Percentiles rank a stretch among this genome's conserved stretches.
Evolutionary conservation across 2,797 vertebrate genomes (phyloP).

Genomic region (Acanthopagrus latus): DNA sequence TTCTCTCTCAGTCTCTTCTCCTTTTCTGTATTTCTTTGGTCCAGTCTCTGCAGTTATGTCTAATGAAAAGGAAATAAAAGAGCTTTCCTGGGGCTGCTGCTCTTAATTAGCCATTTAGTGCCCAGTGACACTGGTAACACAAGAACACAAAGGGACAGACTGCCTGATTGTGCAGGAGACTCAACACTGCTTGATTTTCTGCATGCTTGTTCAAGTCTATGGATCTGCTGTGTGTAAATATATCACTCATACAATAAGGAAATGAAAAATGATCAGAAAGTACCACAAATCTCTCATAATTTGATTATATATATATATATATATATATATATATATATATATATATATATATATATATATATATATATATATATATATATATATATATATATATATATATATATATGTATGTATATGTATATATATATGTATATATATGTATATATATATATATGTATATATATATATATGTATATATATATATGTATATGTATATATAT

Average conservation of each 20-base stretch:
- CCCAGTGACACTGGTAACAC: slow-evolving; percentile 22
- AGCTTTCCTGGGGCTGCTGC: slow-evolving; percentile 36
- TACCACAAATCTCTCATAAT: not conserved
- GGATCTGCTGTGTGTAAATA: not conserved
- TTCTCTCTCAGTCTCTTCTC: slow-evolving; percentile 6
- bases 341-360: too few relatives aligned
- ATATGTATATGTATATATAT: too few relatives aligned
- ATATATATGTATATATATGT: too few relatives aligned
- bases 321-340: too few relatives aligned
- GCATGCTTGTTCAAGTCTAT: not conserved
- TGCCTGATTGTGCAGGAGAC: not conserved
- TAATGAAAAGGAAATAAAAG: slow-evolving; percentile 53
- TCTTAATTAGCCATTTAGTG: slow-evolving; percentile 56
- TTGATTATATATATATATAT: not conserved
- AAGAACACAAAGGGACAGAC: not conserved
- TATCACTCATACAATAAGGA: not conserved
- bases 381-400: too few relatives aligned
- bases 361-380: too few relatives aligned
- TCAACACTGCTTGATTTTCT: not conserved
- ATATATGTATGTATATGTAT: too few relatives aligned
- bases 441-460: too few relatives aligned
- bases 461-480: too few relatives aligned
- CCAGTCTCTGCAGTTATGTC: slow-evolving; percentile 32
- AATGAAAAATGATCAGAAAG: not conserved
- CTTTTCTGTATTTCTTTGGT: slow-evolving; percentile 14